These are phyloP conservation scores for Hydrolagus affinis DNA, from an alignment of 2,113 vertebrate species.

Conservation along the genomic window DNA sequence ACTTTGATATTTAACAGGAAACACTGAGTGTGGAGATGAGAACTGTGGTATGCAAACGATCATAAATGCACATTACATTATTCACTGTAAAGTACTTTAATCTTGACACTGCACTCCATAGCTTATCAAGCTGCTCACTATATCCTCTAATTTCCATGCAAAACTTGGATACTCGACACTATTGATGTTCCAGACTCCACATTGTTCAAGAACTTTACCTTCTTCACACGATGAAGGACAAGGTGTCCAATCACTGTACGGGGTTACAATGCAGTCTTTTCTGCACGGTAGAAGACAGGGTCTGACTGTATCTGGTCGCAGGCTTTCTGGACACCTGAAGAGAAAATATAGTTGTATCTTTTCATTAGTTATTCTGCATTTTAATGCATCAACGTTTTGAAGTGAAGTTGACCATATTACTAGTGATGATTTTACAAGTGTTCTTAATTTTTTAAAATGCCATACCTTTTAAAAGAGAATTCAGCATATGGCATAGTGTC, in stretches of 20 bases:
- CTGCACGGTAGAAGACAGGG: constrained; percentile 83
- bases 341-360: constrained; percentile 7
- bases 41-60: no score
- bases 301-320: constrained; percentile 78
- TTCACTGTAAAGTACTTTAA: no score
- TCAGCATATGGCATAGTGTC: not conserved
- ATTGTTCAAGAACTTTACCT: constrained; percentile 54
- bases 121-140: no score
- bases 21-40: no score
- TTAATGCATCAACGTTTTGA: not conserved
- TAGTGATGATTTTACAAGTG: not conserved
- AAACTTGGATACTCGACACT: not conserved
- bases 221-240: constrained; percentile 74
- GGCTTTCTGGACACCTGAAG: constrained; percentile 80
- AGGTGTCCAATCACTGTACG: constrained; percentile 80
- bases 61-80: no score
- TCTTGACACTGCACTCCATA: no score
- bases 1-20: no score
- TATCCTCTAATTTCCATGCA: not conserved
- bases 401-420: not conserved
- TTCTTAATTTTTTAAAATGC: not conserved
- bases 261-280: constrained; percentile 82
- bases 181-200: not conserved
- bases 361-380: not conserved
- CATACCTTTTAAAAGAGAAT: not conserved